Evolutionary conservation across 2,888 invertebrate species (phyloP).

Genomic region (Mythimna ferrago): DNA sequence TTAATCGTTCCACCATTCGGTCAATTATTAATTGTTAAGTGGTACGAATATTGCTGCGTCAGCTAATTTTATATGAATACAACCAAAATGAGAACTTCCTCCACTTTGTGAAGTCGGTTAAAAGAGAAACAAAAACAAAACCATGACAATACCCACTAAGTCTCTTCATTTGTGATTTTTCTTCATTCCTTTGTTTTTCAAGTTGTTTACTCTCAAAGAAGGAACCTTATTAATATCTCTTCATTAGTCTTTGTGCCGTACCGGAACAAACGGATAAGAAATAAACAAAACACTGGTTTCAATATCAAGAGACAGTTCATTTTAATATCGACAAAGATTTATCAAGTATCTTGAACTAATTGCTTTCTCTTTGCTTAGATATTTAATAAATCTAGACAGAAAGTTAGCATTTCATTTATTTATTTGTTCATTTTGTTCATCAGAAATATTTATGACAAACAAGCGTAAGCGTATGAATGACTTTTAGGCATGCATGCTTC

Average conservation of each 20-base stretch:
- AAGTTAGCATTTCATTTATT: no score
- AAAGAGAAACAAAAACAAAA: conserved; percentile 1
- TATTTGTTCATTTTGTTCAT: not conserved
- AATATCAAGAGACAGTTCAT: conserved; percentile 25
- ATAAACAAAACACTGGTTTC: conserved; percentile 32
- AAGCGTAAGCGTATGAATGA: no score
- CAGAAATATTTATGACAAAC: not conserved
- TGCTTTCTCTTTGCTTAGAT: not conserved
- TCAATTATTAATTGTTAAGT: no score
- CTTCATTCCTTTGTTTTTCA: conserved; percentile 57
- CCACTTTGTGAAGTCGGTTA: no score
- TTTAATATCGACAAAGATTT: conserved; percentile 36
- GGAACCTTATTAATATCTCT: conserved; percentile 52
- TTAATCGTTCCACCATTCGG: no score
- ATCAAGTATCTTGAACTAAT: conserved; percentile 16
- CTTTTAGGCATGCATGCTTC: no score
- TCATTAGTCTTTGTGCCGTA: conserved; percentile 57
- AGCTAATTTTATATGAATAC: no score
- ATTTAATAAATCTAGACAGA: not conserved
- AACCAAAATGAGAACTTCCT: no score
- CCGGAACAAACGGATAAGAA: conserved; percentile 43
- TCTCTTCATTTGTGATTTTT: conserved; percentile 43
- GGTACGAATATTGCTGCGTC: no score
- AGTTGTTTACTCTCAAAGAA: conserved; percentile 46
- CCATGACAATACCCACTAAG: not conserved